Percentiles rank a stretch among this genome's conserved stretches.
Conservation (phyloP, 2,888 invertebrate species). For the Polietes domitor region DNA sequence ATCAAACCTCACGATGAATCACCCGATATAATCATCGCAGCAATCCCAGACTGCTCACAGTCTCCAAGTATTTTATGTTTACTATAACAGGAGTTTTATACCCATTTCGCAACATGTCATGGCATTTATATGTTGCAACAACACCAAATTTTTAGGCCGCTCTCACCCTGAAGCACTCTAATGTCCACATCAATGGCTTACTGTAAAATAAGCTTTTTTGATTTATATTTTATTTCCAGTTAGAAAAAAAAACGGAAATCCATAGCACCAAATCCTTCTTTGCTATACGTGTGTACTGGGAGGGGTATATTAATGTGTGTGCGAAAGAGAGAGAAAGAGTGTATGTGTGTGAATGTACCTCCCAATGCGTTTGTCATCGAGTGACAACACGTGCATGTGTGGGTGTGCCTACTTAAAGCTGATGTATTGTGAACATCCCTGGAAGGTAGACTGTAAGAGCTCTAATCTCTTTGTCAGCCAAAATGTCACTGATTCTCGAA, state of each 20-base stretch:
- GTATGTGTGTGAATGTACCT: not conserved
- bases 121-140: no score
- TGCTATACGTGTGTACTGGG: not conserved
- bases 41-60: no score
- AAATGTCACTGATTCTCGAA: constrained; percentile 42
- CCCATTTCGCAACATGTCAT: no score
- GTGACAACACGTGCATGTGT: not conserved
- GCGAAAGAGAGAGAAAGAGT: no score
- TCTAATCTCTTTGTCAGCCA: constrained; percentile 52
- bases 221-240: constrained; percentile 45
- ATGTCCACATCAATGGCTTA: constrained; percentile 50
- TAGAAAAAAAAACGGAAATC: constrained; percentile 31
- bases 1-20: no score
- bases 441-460: constrained; percentile 21
- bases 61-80: no score
- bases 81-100: no score
- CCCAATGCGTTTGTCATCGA: not conserved
- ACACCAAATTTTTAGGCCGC: no score
- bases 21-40: no score
- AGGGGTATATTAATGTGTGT: not conserved
- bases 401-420: constrained; percentile 20
- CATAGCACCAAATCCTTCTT: constrained; percentile 38
- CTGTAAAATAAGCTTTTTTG: constrained; percentile 59
- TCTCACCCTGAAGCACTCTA: no score
- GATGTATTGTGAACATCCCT: constrained; percentile 37